Evolutionary conservation across 2,113 vertebrate species (phyloP), one percentile per base, ranked within the genome.

Genomic region (Peromyscus polionotus): DNA sequence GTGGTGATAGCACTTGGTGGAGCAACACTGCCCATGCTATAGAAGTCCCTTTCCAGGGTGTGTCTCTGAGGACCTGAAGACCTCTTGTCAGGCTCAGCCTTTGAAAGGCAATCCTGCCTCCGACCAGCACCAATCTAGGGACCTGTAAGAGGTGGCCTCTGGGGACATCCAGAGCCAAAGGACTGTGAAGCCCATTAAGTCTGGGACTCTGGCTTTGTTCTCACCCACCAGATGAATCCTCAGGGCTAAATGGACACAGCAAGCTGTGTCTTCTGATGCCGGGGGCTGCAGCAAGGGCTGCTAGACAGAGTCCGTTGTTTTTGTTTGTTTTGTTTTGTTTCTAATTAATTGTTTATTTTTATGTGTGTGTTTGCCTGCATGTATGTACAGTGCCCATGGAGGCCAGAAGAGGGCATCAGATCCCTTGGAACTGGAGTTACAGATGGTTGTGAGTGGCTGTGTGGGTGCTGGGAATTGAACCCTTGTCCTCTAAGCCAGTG

Each of bases 181-280:
- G 2, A 12, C 45, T 81, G 63, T 51, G 31, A 54, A 19, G 7
- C 12, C 59, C 39, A 7, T 42, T 17, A 36, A 42, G n/a, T 42
- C 8, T n/a, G 36, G 22, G 33, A 51, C 51, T 75, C 4, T 68
- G 2, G 19, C 10, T 68, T 14, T 88, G 33, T 11, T 28, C 65
- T 31, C 1, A 48, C 54, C 5, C 5, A 1, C 61, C 24, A 17
- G 57, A 22, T 70, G 45, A 4, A 28, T 24, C 39, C 70, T 61
- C 0, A 16, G 42, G 28, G 3, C 33, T 33, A 26, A 42, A 14
- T 26, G 31, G 26, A 33, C 1, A n/a, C 2, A n/a, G 17, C 0
- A 1, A 24, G 3, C 5, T 84, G 20, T 17, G 45, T 39, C 22
- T 67, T 33, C 33, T 8, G 73, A 20, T 19, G 13, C 28, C 57